phyloP scores from a whole-genome alignment of 2,797 vertebrate species.

The Spondyliosoma cantharus region DNA sequence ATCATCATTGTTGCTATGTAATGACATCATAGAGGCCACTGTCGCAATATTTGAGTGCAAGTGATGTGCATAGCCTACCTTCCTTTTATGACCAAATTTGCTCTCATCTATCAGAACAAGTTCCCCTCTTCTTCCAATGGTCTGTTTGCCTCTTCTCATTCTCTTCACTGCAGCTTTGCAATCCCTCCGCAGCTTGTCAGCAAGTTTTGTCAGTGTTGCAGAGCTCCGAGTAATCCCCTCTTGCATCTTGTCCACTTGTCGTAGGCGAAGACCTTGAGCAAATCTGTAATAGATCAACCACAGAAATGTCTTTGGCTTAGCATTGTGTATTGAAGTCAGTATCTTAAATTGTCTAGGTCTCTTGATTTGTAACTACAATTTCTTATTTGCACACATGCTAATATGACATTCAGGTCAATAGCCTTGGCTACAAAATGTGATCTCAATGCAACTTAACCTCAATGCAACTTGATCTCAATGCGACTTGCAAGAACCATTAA shows the following conservation, averaged over 20 bases:
- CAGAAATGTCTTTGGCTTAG: neutral
- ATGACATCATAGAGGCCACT: too few relatives aligned
- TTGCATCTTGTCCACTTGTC: slow-evolving; percentile 15
- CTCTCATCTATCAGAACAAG: slow-evolving; percentile 2
- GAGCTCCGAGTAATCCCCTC: slow-evolving; percentile 3
- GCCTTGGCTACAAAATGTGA: too few relatives aligned
- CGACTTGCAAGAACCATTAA: too few relatives aligned
- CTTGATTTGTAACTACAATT: slow-evolving; percentile 3
- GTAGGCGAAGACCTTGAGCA: neutral
- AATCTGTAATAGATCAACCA: neutral
- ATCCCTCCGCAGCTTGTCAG: neutral
- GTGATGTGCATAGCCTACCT: neutral
- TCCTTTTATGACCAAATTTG: slow-evolving; percentile 8
- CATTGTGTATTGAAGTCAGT: slow-evolving; percentile 4
- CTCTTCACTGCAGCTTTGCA: neutral
- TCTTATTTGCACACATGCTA: neutral
- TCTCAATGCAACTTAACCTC: too few relatives aligned
- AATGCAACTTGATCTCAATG: too few relatives aligned
- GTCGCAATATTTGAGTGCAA: too few relatives aligned
- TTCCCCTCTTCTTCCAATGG: neutral
- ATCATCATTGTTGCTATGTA: too few relatives aligned
- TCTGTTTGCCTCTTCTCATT: slow-evolving; percentile 3
- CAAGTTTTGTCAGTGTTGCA: slow-evolving; percentile 3
- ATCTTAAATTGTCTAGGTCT: slow-evolving; percentile 24
- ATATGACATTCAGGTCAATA: neutral